These are phyloP conservation scores for Microcebus lehilahytsara DNA, from an alignment of 2,113 vertebrate species.

Conservation along the genomic window DNA sequence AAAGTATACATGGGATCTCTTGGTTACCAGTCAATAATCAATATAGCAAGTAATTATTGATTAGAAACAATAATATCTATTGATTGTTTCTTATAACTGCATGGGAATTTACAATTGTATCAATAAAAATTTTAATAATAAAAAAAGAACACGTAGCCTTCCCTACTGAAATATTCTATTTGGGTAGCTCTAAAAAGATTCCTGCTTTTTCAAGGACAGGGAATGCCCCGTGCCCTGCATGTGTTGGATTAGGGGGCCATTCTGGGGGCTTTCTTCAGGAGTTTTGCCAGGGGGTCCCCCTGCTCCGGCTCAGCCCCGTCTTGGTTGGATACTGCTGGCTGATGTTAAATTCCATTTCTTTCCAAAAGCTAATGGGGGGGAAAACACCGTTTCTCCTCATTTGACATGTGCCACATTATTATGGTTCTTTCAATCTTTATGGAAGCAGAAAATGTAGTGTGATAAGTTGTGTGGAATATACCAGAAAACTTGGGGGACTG, in stretches of 20 bases:
- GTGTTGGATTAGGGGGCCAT: not conserved
- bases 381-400: not conserved
- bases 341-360: not conserved
- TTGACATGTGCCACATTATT: not conserved
- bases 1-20: not conserved
- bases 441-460: not conserved
- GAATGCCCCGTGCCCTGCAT: not conserved
- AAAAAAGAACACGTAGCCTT: not conserved
- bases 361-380: not conserved
- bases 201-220: not conserved
- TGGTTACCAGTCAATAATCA: not conserved
- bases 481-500: not conserved
- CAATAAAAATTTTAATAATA: not conserved
- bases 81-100: not conserved
- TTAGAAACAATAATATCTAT: not conserved
- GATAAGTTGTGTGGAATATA: not conserved
- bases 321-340: not conserved
- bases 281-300: accelerated
- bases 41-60: not conserved
- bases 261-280: not conserved
- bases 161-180: not conserved
- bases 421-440: not conserved
- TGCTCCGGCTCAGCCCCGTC: too few relatives aligned
- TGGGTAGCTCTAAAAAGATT: not conserved
- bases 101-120: not conserved